Base-by-base conservation (phyloP, 2,113 vertebrate genomes). In the Equus przewalskii region DNA sequence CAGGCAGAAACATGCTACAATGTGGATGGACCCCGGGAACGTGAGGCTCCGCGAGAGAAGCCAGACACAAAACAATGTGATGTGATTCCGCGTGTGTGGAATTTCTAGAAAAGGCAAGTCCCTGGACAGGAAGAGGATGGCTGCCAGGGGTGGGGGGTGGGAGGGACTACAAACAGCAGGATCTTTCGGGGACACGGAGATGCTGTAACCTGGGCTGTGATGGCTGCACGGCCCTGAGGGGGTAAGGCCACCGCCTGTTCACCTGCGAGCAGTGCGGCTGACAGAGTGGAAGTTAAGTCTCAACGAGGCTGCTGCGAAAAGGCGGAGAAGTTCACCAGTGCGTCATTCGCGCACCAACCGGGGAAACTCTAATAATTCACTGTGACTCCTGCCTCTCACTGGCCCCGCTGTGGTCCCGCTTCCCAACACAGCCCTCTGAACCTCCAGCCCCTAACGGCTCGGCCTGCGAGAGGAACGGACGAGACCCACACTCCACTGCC, bases 1-100 rank as follows among this genome's bases (percentile, higher is more conserved):
- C 33, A 69, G 44, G 75, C 33, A 13, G 21, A 60, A 24, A 28
- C 1, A 33, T 0, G 1, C 19, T 11, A 24, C 21, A 41, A 64
- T 0, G 0, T 12, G 26, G n/a, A 49, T 0, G 2, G 51, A 60
- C 44, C 58, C 1, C 26, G 18, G 93, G 11, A 33, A 22, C 6
- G 16, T 4, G 1, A 14, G 3, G 7, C 44, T 84, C 1, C 3
- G 56, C 41, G 28, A n/a, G 44, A 67, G 21, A 24, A 46, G 24
- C 56, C 41, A 36, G 44, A 51, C 24, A 15, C 24, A 6, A 11
- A 67, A 51, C 36, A 87, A 4, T 2, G 2, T 1, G 33, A 33
- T 3, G 19, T 26, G 70, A 65, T 2, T 58, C 64, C 58, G 5
- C 14, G 16, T 9, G 8, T 5, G 26, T 28, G 7, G 67, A 44